Conservation (phyloP, 2,797 vertebrate genomes). For the Pelodytes ibericus region DNA sequence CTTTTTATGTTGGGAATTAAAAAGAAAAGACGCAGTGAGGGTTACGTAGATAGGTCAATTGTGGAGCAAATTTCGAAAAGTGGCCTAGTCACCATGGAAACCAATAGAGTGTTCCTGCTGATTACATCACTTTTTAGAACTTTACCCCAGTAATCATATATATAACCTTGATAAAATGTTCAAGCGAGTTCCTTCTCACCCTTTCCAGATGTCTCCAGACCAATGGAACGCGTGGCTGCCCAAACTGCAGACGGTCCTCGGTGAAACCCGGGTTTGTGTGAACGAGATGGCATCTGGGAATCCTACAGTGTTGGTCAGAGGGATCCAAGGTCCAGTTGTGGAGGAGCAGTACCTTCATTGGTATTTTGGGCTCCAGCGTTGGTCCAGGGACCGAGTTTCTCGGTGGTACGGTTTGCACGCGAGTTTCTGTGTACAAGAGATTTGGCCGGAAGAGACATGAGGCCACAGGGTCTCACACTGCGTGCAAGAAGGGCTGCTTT, state of each 20-base stretch:
- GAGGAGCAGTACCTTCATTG: background rate
- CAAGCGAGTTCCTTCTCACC: slow-evolving; percentile 9
- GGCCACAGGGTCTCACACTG: background rate
- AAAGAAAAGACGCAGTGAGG: no score
- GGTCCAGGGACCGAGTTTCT: background rate
- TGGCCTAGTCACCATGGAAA: no score
- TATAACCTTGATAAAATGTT: no score
- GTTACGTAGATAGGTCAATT: no score
- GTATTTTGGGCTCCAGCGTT: background rate
- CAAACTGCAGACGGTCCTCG: slow-evolving; percentile 90
- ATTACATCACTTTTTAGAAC: no score
- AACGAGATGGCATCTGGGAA: slow-evolving; percentile 54
- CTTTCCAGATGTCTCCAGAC: slow-evolving; percentile 89
- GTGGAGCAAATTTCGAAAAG: no score
- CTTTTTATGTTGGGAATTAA: no score
- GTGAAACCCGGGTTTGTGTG: slow-evolving; percentile 97
- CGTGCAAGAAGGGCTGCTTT: background rate
- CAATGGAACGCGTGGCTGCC: slow-evolving; percentile 89
- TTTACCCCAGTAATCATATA: no score
- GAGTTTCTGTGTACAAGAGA: background rate
- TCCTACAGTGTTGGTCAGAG: background rate
- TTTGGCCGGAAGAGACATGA: background rate
- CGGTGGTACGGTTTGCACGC: slow-evolving; percentile 15
- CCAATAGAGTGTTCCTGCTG: no score
- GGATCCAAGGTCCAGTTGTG: slow-evolving; percentile 17